Base-by-base conservation (phyloP, 2,888 invertebrate genomes). In the Fragum sueziense region DNA sequence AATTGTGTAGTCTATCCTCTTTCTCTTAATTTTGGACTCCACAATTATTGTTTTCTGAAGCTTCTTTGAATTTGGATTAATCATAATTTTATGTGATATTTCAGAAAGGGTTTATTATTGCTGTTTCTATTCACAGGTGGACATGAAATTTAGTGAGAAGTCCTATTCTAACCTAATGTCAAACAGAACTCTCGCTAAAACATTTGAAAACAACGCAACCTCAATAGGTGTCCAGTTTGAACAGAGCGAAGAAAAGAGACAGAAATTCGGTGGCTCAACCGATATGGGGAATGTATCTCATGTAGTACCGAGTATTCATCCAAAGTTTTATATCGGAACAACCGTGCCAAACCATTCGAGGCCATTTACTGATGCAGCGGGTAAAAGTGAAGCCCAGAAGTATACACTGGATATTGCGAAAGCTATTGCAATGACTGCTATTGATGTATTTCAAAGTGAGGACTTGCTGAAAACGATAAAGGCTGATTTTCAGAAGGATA, bases 231-330 rank as follows among this genome's bases (percentile, higher is more conserved):
- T 89, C 1, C 78, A 86, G 69, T 86, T 87, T 74, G 87, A 87
- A 59, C 83, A 82, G 47, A 79, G 86, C 27, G 82, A 82, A 41
- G 82, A 81, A 27, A 85, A 79, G 17, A 76, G 75, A 9, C 68
- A 76, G n/a, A 88, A 85, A 69, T 88, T 84, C 74, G 90, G 88
- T 11, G 92, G 92, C 1, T 92, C 92, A 6, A 90, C 92, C 3
- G 92, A 92, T 65, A 91, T 92, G 91, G 93, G 93, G 1, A 92
- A 93, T 78, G 91, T 93, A 6, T 91, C 91, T 2, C 89, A 91
- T 54, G 88, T 89, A 11, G 86, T 92, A 22, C 92, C 92, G 3
- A 90, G 90, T 70, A 90, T 92, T 17, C 92, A 92, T 73, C 91
- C 91, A 0, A 88, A 87, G 70, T 90, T 86, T 68, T 79, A 82